Base-by-base conservation (phyloP, 2,113 vertebrate genomes). In the Paramisgurnus dabryanus region DNA sequence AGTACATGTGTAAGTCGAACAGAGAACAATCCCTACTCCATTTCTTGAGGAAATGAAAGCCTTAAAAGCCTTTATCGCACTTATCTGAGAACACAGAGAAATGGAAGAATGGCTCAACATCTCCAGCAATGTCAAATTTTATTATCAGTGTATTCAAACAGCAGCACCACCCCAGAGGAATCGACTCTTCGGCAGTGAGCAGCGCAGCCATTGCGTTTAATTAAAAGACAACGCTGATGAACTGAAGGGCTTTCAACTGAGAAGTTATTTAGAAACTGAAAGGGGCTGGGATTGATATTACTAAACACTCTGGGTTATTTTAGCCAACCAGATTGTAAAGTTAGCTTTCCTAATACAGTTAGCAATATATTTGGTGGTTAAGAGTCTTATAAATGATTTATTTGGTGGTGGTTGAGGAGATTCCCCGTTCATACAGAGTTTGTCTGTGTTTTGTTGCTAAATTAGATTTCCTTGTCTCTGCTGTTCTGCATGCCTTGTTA, bases 31-130 rank as follows among this genome's bases (percentile, higher is more conserved):
- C 72, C 80, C 72, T 49, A 93, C 92, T 93, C 63, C 45, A 68
- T 61, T 67, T 95, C 94, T 94, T 92, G 93, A 93, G 93, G 93
- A 94, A 93, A 95, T 93, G 93, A 94, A 92, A 94, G 93, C 94
- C 94, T 92, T 91, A 93, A 90, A 93, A 93, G 93, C 93, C 93
- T 93, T 94, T 95, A 95, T 95, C 94, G 91, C 94, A 94, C 93
- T 94, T 94, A 96, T 95, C 95, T 92, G 65, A 93, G 94, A 93
- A 94, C 94, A 94, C 91, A 93, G 94, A 90, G 91, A 93, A 95
- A 95, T 94, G 93, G 93, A 93, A 94, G 95, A 95, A 95, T 95
- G 95, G 95, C 93, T 93, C 94, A 95, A 95, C 94, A 95, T 95
- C 94, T 94, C 94, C 93, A 93, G 94, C 94, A 95, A 95, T 95